phyloP scores from a whole-genome alignment of 2,888 invertebrate genomes.

The Andrena camellia region DNA sequence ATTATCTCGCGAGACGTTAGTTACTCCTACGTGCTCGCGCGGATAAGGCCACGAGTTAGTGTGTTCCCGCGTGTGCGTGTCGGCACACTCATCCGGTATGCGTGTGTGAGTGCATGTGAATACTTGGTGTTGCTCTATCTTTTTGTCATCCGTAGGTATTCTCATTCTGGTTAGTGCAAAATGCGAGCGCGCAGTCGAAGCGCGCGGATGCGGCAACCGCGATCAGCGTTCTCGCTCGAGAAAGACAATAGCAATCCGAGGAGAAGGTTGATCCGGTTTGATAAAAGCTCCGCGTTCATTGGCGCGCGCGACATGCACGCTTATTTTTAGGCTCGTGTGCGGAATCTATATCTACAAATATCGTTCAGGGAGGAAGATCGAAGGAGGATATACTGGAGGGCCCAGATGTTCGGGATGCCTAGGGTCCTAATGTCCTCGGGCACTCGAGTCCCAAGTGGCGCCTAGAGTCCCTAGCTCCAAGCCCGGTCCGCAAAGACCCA shows the following conservation, averaged over 20 bases:
- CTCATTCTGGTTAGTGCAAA: constrained; percentile 29
- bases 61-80: constrained; percentile 67
- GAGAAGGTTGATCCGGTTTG: constrained; percentile 1
- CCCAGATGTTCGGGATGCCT: background rate
- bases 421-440: background rate
- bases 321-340: background rate
- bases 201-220: background rate
- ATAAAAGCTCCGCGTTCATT: background rate
- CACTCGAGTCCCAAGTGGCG: background rate
- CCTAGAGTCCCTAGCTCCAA: no score
- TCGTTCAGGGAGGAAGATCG: no score
- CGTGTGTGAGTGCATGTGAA: constrained; percentile 53
- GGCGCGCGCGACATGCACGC: constrained; percentile 2
- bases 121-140: background rate
- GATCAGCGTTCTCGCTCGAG: constrained; percentile 10
- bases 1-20: constrained; percentile 53
- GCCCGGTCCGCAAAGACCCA: background rate
- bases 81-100: constrained; percentile 56
- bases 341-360: background rate
- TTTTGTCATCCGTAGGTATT: background rate
- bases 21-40: constrained; percentile 73
- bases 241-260: background rate
- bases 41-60: constrained; percentile 80
- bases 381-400: background rate
- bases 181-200: constrained; percentile 18